Base-by-base conservation (phyloP, 2,797 vertebrate genomes). In the Diceros bicornis region DNA sequence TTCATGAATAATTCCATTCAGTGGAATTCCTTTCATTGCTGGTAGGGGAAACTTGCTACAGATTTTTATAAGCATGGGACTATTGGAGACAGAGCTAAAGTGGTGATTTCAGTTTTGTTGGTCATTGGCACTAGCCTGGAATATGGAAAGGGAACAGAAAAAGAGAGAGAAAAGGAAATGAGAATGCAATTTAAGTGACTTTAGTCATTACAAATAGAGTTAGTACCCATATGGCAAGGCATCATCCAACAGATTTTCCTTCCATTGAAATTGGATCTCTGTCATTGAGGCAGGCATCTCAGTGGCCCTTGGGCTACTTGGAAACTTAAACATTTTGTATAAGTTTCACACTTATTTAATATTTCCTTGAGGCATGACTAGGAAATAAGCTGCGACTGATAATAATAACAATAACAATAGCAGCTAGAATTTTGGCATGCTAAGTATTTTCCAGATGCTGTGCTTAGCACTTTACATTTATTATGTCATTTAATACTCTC, bases 21-120 rank as follows among this genome's bases (percentile, higher is more conserved):
- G 1, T 50, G 25, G 21, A 18, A 57, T 79, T 84, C 34, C 27
- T 78, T 93, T 75, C 6, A 18, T 74, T 62, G 34, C 82, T 62
- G n/a, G 14, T 17, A 34, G 52, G 25, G 29, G 10, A 94, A 62
- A 77, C 37, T 78, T 85, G 27, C 21, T 16, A 29, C 23, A 59
- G 32, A 44, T 32, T 77, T 75, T 81, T 90, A 27, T 59, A 57
- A 50, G 6, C 25, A 11, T 23, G 14, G 13, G 10, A 25, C 47
- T 82, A 10, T 74, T 83, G 34, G 62, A 92, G 68, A 77, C 34
- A 62, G 34, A 92, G 66, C 59, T 82, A 47, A 94, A 97, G 44
- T 57, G 74, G 14, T 47, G 78, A 66, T 66, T 96, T 96, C 34
- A 61, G 1, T 71, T 85, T 89, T 77, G 12, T 68, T 95, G 52